Conservation (phyloP, 2,888 invertebrate species). For the Lasius fuliginosus region DNA sequence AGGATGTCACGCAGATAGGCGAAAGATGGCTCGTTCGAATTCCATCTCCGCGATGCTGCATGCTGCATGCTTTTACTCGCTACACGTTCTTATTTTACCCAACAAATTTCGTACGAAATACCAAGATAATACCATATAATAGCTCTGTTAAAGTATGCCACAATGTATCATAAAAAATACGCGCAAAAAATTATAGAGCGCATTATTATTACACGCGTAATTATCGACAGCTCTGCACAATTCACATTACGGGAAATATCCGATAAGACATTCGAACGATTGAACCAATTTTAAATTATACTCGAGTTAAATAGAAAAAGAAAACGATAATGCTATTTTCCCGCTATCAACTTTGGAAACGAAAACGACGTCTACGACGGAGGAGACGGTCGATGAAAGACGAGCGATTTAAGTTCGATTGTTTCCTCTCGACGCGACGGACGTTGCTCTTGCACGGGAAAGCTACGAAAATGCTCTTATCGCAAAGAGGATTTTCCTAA, state of each 20-base stretch:
- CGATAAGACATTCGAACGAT: not conserved
- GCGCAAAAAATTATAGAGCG: not conserved
- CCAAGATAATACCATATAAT: not conserved
- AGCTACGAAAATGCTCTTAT: conserved; percentile 71
- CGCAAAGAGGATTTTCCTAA: conserved; percentile 71
- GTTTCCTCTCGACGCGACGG: conserved; percentile 41
- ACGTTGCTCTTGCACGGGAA: conserved; percentile 39
- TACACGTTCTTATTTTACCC: not conserved
- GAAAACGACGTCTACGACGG: not conserved
- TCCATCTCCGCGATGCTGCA: not conserved
- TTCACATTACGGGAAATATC: not conserved
- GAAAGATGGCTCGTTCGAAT: conserved; percentile 11
- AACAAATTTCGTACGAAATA: not conserved
- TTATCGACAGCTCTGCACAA: not conserved
- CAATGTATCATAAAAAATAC: conserved; percentile 13
- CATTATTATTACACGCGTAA: not conserved
- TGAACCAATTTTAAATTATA: not conserved
- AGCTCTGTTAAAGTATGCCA: not conserved
- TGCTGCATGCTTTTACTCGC: not conserved
- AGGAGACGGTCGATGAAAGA: conserved; percentile 34
- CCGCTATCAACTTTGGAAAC: not conserved
- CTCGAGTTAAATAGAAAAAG: not conserved
- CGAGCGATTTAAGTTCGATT: conserved; percentile 52
- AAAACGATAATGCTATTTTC: not conserved
- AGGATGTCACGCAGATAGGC: conserved; percentile 36